phyloP scores from a whole-genome alignment of 2,113 vertebrate species.

The Vanacampus margaritifer region DNA sequence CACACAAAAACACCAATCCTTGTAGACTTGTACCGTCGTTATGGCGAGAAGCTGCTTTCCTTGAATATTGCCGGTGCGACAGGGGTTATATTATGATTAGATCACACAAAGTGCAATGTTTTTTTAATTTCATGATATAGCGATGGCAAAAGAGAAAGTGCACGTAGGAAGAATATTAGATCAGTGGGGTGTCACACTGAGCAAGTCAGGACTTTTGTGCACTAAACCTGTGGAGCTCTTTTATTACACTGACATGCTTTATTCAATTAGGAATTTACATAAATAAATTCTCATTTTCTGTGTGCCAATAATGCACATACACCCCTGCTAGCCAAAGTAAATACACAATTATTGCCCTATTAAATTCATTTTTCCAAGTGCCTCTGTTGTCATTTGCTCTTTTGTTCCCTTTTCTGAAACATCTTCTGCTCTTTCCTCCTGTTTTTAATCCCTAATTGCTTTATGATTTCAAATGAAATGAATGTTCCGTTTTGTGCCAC shows the following conservation, averaged over 20 bases:
- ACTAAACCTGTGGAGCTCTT: slow-evolving; percentile 79
- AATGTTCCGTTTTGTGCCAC: slow-evolving; percentile 69
- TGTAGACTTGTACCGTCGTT: slow-evolving; percentile 16
- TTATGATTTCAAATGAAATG: slow-evolving; percentile 79
- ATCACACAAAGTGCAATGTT: slow-evolving; percentile 54
- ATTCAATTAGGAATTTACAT: slow-evolving; percentile 82
- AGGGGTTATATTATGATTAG: slow-evolving; percentile 41
- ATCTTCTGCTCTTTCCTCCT: slow-evolving; percentile 48
- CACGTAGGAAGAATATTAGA: slow-evolving; percentile 71
- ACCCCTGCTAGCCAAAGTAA: slow-evolving; percentile 78
- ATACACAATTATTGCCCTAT: slow-evolving; percentile 80
- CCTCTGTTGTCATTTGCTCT: slow-evolving; percentile 68
- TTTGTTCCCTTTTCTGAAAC: slow-evolving; percentile 52
- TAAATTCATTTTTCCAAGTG: slow-evolving; percentile 80
- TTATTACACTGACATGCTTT: slow-evolving; percentile 80
- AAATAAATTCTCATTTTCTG: slow-evolving; percentile 81
- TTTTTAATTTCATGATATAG: slow-evolving; percentile 56
- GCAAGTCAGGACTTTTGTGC: slow-evolving; percentile 70
- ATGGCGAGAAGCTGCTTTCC: slow-evolving; percentile 7
- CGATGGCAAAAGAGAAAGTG: slow-evolving; percentile 61
- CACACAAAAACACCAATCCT: slow-evolving; percentile 13
- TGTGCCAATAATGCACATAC: slow-evolving; percentile 77
- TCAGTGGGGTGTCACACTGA: slow-evolving; percentile 73
- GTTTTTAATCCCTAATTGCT: slow-evolving; percentile 74
- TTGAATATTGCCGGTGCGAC: slow-evolving; percentile 25